Evolutionary conservation across 2,113 vertebrate species (phyloP).

Genomic region (Zapus hudsonius): DNA sequence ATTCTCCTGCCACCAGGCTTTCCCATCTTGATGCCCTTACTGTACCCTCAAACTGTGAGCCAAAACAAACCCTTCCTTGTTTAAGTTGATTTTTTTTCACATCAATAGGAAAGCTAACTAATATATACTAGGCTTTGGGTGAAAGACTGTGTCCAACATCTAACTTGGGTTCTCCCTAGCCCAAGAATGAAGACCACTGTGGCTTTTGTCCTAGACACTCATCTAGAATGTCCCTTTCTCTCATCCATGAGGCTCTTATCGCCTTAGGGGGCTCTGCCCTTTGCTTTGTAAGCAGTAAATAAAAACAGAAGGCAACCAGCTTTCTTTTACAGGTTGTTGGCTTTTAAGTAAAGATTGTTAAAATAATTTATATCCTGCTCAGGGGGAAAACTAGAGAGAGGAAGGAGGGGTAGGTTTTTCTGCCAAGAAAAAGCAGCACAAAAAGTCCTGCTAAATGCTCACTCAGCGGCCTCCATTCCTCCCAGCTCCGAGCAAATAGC

Average conservation of each 20-base stretch:
- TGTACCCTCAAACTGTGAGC: background rate
- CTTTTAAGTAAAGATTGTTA: constrained; percentile 79
- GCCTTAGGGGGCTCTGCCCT: constrained; percentile 4
- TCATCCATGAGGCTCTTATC: background rate
- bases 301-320: constrained; percentile 60
- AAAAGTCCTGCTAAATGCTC: constrained; percentile 68
- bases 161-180: background rate
- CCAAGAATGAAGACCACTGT: background rate
- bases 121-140: background rate
- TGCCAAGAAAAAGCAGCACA: constrained; percentile 67
- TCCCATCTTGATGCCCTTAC: background rate
- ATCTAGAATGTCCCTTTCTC: background rate
- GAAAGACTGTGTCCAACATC: background rate
- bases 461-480: constrained; percentile 55
- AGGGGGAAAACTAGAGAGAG: constrained; percentile 50
- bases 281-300: constrained; percentile 65
- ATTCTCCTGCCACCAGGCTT: no score
- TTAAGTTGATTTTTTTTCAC: background rate
- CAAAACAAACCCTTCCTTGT: background rate
- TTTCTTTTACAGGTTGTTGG: constrained; percentile 73
- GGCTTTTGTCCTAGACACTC: background rate
- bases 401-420: constrained; percentile 67
- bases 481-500: constrained; percentile 46
- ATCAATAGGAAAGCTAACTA: background rate
- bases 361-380: constrained; percentile 79